Percentiles rank a stretch among this genome's conserved stretches.
Evolutionary conservation across 2,113 vertebrate genomes (phyloP).

Genomic region (Sphaerodactylus townsendi): DNA sequence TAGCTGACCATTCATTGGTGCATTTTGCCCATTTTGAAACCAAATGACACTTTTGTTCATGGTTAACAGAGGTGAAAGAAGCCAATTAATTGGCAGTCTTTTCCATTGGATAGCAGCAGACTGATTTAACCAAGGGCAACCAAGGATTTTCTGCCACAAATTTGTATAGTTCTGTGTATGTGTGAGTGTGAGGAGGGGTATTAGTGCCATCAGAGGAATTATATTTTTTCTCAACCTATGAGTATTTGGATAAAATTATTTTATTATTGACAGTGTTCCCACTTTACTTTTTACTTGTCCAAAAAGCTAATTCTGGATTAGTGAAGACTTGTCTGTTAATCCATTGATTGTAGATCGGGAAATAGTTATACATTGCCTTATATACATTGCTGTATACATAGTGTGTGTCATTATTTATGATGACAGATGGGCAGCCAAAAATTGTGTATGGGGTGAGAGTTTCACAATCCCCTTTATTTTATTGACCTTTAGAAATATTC

Average conservation of each 20-base stretch:
- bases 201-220: slow-evolving; percentile 73
- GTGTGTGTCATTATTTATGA: too few relatives aligned
- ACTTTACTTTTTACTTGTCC: not conserved
- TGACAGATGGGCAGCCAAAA: too few relatives aligned
- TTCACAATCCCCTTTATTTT: too few relatives aligned
- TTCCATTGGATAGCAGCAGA: slow-evolving; percentile 83
- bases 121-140: slow-evolving; percentile 79
- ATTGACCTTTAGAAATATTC: too few relatives aligned
- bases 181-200: slow-evolving; percentile 75
- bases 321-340: too few relatives aligned
- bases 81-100: slow-evolving; percentile 86
- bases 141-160: slow-evolving; percentile 72
- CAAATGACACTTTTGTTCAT: slow-evolving; percentile 97
- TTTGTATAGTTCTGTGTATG: not conserved
- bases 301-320: not conserved
- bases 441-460: too few relatives aligned
- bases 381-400: too few relatives aligned
- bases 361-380: too few relatives aligned
- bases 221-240: slow-evolving; percentile 28
- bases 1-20: slow-evolving; percentile 82
- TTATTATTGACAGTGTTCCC: not conserved
- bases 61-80: slow-evolving; percentile 96
- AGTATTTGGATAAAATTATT: slow-evolving; percentile 31
- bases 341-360: too few relatives aligned
- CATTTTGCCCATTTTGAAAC: slow-evolving; percentile 85